These are phyloP conservation scores for Scatophagus argus DNA, from an alignment of 2,113 vertebrate genomes.

Conservation along the genomic window DNA sequence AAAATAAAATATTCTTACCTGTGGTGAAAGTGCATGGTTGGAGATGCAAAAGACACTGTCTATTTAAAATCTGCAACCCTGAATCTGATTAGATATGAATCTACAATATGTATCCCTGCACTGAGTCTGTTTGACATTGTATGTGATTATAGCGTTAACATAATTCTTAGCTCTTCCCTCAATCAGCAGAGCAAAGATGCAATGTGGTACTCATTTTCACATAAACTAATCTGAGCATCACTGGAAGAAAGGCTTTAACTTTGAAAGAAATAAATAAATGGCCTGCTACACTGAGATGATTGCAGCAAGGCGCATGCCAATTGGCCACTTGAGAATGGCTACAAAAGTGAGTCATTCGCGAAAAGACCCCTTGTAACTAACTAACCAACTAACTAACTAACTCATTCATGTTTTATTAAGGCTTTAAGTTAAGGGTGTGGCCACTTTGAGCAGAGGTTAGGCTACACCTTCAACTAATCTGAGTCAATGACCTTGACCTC, in stretches of 20 bases:
- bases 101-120: neutral
- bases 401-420: no score
- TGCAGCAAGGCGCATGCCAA: neutral
- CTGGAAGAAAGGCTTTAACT: neutral
- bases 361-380: no score
- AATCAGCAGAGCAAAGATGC: neutral
- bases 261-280: neutral
- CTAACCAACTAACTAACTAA: no score
- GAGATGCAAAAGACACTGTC: neutral
- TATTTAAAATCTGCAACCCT: neutral
- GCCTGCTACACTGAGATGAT: neutral
- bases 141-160: neutral
- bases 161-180: neutral
- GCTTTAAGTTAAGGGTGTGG: no score
- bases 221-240: neutral
- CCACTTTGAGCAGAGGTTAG: no score
- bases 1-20: neutral
- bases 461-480: no score
- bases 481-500: no score
- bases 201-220: neutral
- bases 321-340: no score
- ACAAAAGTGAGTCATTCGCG: no score
- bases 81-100: neutral
- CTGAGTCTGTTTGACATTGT: neutral
- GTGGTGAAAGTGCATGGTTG: neutral